A percentile compares a stretch with the other conserved stretches of the same genome.
These are phyloP conservation scores for Fissipunctia ypsillon DNA, from an alignment of 2,888 invertebrate species.

Conservation along the genomic window DNA sequence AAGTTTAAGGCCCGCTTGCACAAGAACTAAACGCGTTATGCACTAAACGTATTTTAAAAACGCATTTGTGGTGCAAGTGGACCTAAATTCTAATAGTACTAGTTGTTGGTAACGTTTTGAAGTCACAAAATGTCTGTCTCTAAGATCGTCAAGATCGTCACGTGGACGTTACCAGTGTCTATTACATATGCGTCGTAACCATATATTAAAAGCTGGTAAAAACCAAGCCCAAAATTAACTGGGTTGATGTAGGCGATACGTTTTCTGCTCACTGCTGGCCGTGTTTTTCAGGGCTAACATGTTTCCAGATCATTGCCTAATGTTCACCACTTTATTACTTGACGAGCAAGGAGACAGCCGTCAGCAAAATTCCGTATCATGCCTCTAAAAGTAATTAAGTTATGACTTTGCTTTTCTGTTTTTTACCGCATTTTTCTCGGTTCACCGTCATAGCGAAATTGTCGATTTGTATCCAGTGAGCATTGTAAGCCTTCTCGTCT, in stretches of 20 bases:
- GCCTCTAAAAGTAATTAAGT: not conserved
- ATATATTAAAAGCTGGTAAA: not conserved
- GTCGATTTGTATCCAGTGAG: conserved; percentile 12
- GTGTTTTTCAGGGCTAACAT: not conserved
- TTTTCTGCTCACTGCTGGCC: not conserved
- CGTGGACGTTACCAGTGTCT: not conserved
- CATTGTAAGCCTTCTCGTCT: conserved; percentile 1
- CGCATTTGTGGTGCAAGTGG: not conserved
- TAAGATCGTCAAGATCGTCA: too few relatives aligned
- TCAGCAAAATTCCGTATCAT: conserved; percentile 4
- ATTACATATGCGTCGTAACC: not conserved
- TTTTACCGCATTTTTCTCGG: not conserved
- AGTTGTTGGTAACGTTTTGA: not conserved
- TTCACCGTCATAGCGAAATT: not conserved
- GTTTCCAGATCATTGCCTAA: conserved; percentile 7
- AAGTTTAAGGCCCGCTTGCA: too few relatives aligned
- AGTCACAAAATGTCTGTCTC: not conserved
- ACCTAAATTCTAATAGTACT: not conserved
- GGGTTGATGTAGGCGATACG: not conserved
- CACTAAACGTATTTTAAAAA: too few relatives aligned
- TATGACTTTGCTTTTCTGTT: conserved; percentile 19
- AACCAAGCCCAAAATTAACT: not conserved
- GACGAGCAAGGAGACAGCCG: not conserved
- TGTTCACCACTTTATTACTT: conserved; percentile 17
- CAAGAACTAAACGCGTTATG: too few relatives aligned